Conservation (phyloP, 2,797 vertebrate species). For the Echeneis naucrates region DNA sequence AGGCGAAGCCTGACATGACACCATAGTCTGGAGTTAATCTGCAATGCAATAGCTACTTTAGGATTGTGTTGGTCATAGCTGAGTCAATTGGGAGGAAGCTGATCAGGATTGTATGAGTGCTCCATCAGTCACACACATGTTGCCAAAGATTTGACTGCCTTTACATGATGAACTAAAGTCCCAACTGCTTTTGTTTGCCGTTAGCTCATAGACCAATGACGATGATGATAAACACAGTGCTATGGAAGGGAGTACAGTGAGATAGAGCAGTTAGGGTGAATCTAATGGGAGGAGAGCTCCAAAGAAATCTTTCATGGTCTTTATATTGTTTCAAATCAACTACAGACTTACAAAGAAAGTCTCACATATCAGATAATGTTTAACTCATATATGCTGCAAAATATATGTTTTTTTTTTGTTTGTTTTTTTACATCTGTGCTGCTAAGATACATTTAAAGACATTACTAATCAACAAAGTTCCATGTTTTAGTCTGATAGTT, state of each 20-base stretch:
- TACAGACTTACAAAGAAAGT: not conserved
- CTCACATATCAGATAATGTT: not conserved
- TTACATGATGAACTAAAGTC: conserved; percentile 13
- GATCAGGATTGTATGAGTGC: conserved; percentile 45
- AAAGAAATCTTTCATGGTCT: not conserved
- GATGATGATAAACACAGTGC: not conserved
- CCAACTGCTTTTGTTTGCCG: not conserved
- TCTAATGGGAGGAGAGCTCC: not conserved
- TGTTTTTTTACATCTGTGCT: too few relatives aligned
- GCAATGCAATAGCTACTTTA: conserved; percentile 22
- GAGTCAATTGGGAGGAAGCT: conserved; percentile 62
- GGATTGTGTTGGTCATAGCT: conserved; percentile 35
- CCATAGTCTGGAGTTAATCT: conserved; percentile 16
- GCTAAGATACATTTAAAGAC: too few relatives aligned
- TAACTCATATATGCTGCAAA: not conserved
- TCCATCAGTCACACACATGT: conserved; percentile 54
- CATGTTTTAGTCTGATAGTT: not conserved
- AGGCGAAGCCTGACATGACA: conserved; percentile 10
- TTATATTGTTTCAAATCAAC: not conserved
- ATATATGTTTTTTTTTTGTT: too few relatives aligned
- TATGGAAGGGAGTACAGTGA: not conserved
- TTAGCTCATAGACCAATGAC: not conserved
- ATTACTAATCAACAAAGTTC: not conserved
- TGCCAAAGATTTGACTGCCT: conserved; percentile 34
- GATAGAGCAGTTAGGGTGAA: not conserved